Base-by-base conservation (phyloP, 2,888 invertebrate species). In the Lasioglossum lativentre region DNA sequence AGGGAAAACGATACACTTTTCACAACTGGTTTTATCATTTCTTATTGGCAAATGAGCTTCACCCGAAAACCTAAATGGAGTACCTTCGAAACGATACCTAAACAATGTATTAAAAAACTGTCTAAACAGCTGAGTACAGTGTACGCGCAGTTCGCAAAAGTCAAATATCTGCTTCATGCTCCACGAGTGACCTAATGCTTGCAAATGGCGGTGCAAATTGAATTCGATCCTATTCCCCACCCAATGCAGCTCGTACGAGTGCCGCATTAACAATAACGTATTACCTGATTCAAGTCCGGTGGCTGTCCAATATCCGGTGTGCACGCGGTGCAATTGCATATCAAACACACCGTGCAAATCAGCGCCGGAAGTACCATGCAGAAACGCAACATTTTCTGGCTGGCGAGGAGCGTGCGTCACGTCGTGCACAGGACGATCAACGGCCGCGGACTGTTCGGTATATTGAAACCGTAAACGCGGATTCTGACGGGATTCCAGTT, bases 201-300 rank as follows among this genome's bases (percentile, higher is more conserved):
- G 52, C 23, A 52, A 52, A 52, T 52, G 52, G 52, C 52, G 52
- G 52, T n/a, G 52, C 8, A 10, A 52, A 52, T n/a, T 52, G 10
- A 52, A 52, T 52, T 52, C 52, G 52, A 52, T n/a, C 23, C 23
- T 0, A 3, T 52, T n/a, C 52, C 52, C 52, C 52, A 10, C 10
- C 8, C 47, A 8, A 23, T 1, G 2, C 47, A 52, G 47, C 23
- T 52, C 47, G 47, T 52, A 52, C 47, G 23, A 52, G 52, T 10
- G 23, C 2, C 1, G 16, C 70, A 75, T 74, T 45, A 63, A 34
- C 19, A 47, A 4, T 3, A 42, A 80, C 56, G 30, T 52, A 14
- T 78, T 87, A 91, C 87, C 88, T 86, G 74, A 74, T 87, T 78
- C 75, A 90, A 82, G 86, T 91, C 83, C 78, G 86, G 34, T 4